Evolutionary conservation across 30 jellyfish, hydroid and myxozoan species (phyloP), one percentile per base, ranked within the genome.

Genomic region (Aurelia coerulea): DNA sequence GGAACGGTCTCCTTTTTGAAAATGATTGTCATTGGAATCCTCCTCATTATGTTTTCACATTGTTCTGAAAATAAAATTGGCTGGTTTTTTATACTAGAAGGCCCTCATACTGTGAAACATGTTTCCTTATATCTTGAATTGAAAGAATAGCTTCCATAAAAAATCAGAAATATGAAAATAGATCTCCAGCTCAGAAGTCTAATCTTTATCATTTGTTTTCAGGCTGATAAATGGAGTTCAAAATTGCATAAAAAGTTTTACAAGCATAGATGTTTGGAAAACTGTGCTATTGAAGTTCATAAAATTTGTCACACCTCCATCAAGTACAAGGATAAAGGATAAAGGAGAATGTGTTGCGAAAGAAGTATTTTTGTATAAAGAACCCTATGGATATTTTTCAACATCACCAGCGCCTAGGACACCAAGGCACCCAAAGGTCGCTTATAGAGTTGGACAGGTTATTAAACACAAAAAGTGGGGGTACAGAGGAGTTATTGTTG

Each of bases 331-430:
- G 76, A 67, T 84, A n/a, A 50, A 46, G 15, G 94, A 93, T 64
- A 67, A 32, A 18, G 99, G 99, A 7, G 99, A 95, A 80, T 95
- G 99, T 68, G 92, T 91, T 58, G 99, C 99, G 23, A 90, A 81
- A 50, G 99, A 95, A 68, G 99, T 95, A 15, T 71, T 95, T 78
- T 32, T 35, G 12, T 85, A 74, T 68, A 78, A 73, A 23, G 90
- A 89, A 59, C 96, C 97, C 46, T 70, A 65, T 56, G 99, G 99
- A 46, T 85, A 83, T 68, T 95, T 89, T 86, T 90, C 96, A 39
- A 69, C 83, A 9, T 95, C 97, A 23, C 75, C 97, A 5, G 91
- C 90, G 53, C 88, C 95, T 37, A 73, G 99, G 37, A 49, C 78
- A 1, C 88, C 90, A 32, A 70, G 99, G 59, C 92, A 93, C 23